Conservation (phyloP, 2,113 vertebrate species). For the Rhineura floridana region DNA sequence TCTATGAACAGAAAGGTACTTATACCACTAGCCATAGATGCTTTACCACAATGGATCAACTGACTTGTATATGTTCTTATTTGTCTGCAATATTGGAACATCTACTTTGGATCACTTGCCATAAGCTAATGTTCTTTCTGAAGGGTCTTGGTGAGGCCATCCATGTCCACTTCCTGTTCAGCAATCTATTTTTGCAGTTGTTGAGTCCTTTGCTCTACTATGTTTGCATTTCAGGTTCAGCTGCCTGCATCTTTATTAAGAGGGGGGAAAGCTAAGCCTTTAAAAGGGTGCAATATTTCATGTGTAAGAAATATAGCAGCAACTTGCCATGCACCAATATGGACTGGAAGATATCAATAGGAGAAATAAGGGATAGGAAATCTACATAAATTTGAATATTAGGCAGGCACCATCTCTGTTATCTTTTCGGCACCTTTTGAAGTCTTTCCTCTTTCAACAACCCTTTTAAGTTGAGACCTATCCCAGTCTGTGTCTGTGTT, state of each 20-base stretch:
- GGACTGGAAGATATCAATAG: neutral
- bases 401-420: too few species aligned
- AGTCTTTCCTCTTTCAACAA: too few species aligned
- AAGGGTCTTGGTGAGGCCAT: neutral
- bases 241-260: neutral
- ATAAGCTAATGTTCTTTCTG: neutral
- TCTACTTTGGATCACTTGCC: neutral
- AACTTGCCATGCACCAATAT: neutral
- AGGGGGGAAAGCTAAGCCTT: neutral
- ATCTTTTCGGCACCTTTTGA: too few species aligned
- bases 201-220: neutral
- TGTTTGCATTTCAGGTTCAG: neutral
- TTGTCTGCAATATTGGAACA: neutral
- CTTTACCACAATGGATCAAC: neutral
- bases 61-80: neutral
- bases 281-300: too few species aligned
- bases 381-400: too few species aligned
- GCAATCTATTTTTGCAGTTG: neutral
- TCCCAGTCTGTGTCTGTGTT: too few species aligned
- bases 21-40: neutral
- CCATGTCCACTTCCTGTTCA: neutral
- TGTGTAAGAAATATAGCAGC: neutral
- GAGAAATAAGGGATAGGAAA: neutral
- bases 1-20: slow-evolving; percentile 2
- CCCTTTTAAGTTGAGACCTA: too few species aligned